Percentiles rank a stretch among this genome's conserved stretches.
Conservation (phyloP, 2,797 vertebrate genomes). For the Notolabrus celidotus region DNA sequence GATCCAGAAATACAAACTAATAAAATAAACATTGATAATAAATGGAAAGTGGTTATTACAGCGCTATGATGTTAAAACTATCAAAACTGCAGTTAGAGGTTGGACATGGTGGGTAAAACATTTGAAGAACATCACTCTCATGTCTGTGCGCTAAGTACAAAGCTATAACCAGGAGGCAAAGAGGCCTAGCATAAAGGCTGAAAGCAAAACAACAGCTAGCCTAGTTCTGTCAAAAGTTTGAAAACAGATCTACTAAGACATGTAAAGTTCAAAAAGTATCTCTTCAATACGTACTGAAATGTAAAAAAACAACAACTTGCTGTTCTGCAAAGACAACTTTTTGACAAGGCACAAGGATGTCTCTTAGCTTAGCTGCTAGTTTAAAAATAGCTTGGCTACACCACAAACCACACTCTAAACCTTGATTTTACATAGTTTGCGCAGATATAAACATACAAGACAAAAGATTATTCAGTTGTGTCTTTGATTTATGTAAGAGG, state of each 20-base stretch:
- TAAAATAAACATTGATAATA: not conserved
- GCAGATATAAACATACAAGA: no score
- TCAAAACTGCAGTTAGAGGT: no score
- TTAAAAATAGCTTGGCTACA: not conserved
- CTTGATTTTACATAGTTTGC: no score
- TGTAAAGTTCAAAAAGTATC: no score
- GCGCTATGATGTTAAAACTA: no score
- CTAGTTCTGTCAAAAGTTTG: not conserved
- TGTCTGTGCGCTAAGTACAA: not conserved
- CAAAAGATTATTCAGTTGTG: no score
- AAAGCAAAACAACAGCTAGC: not conserved
- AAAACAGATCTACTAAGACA: not conserved
- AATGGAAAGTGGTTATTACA: not conserved
- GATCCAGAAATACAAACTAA: not conserved
- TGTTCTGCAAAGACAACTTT: not conserved
- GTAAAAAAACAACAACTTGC: no score
- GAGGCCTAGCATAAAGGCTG: not conserved
- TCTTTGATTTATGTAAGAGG: not conserved
- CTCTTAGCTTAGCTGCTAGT: not conserved
- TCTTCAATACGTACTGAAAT: not conserved
- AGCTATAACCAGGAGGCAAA: not conserved
- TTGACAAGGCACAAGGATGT: not conserved
- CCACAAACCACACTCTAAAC: no score
- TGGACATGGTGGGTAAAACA: no score
- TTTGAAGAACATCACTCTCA: not conserved